phyloP scores from a whole-genome alignment of 2,797 vertebrate genomes.

The Oreonectes daqikongensis region DNA sequence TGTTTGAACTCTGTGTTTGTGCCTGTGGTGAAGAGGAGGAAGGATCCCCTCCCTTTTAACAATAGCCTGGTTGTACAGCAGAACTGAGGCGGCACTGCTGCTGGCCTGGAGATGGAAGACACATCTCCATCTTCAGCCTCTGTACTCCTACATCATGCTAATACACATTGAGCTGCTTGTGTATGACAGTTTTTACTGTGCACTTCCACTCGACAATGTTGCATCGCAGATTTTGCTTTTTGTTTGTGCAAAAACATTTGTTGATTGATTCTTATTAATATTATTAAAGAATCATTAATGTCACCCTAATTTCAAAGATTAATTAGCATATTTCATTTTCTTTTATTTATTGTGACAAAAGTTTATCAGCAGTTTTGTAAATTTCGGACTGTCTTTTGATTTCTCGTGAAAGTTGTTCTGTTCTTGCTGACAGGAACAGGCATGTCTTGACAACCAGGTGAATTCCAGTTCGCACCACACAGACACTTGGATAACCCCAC shows the following conservation, averaged over 20 bases:
- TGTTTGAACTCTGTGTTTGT: conserved; percentile 27
- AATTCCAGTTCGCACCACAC: conserved; percentile 46
- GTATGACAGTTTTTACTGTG: not conserved
- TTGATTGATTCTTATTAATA: too few relatives aligned
- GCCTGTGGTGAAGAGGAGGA: conserved; percentile 46
- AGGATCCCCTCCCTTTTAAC: conserved; percentile 49
- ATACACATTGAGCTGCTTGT: conserved; percentile 20
- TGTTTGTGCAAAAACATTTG: not conserved
- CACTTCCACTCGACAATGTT: conserved; percentile 2
- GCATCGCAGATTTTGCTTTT: not conserved
- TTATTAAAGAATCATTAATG: too few relatives aligned
- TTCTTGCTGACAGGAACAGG: too few relatives aligned
- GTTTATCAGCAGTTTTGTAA: not conserved
- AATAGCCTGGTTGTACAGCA: conserved; percentile 51
- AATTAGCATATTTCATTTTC: too few relatives aligned
- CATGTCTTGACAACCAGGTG: too few relatives aligned
- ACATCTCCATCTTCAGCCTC: conserved; percentile 47
- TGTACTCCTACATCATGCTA: conserved; percentile 21
- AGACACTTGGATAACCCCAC: conserved; percentile 8
- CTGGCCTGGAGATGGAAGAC: conserved; percentile 52
- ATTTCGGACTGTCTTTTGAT: not conserved
- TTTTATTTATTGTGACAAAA: too few relatives aligned
- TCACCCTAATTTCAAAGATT: too few relatives aligned
- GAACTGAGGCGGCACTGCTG: conserved; percentile 20
- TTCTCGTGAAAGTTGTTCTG: too few relatives aligned